phyloP scores from a whole-genome alignment of 1,140 invertebrate genomes.

The Heterodera schachtii region DNA sequence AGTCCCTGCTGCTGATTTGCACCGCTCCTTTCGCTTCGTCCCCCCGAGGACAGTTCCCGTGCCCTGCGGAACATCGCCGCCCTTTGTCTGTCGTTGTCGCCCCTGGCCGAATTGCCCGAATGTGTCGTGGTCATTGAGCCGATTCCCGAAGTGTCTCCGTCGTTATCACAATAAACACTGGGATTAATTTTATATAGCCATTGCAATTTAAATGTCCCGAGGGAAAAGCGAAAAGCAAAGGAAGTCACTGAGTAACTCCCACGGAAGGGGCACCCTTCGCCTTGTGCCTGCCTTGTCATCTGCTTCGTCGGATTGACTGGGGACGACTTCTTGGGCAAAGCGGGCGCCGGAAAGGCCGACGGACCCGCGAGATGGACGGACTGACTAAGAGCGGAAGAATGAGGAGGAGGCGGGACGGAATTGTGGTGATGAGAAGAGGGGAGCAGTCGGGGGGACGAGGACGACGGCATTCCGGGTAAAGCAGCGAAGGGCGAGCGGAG shows the following conservation, averaged over 20 bases:
- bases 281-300: not conserved
- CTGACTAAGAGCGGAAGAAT: not conserved
- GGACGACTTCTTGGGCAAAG: not conserved
- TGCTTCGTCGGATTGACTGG: not conserved
- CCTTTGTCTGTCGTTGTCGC: slow-evolving; percentile 24
- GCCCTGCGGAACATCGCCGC: slow-evolving; percentile 42
- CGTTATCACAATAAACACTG: slow-evolving; percentile 41
- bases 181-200: not conserved
- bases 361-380: not conserved
- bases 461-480: not conserved
- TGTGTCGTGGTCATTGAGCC: slow-evolving; percentile 47
- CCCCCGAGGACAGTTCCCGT: slow-evolving; percentile 30
- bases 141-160: slow-evolving; percentile 48
- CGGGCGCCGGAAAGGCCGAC: not conserved
- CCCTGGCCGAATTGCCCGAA: slow-evolving; percentile 34
- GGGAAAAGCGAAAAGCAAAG: too few relatives aligned
- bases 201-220: too few relatives aligned
- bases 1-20: not conserved
- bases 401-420: not conserved
- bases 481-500: not conserved
- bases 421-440: not conserved
- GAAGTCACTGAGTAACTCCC: not conserved
- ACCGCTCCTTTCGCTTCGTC: slow-evolving; percentile 30
- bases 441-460: not conserved
- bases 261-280: not conserved